Evolutionary conservation across 1,140 invertebrate species (phyloP), one percentile per base, ranked within the genome.

Genomic region (Achroia grisella): DNA sequence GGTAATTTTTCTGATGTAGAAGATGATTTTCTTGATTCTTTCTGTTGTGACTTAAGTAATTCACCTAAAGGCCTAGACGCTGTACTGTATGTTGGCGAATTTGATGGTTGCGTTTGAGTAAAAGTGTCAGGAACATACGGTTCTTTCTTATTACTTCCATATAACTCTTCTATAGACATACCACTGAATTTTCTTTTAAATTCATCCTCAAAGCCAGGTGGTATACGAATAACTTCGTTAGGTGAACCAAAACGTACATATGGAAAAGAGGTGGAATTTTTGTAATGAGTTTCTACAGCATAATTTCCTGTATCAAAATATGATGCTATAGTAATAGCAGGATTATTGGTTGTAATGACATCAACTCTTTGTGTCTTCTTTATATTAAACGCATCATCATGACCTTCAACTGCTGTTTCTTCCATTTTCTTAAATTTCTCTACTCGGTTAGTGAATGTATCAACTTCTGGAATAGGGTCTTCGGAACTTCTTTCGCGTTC

Each of bases 221-320:
- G 79, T 23, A 78, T 62, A 1, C 57, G 42, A 27, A 69, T 49
- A 4, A 34, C 30, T 2, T 12, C 15, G 28, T 32, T 36, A 15
- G 62, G 40, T 28, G 48, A 36, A 36, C 34, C 46, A 9, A 37
- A 42, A 43, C 17, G 47, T 14, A 17, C 48, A 14, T 39, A 41
- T 4, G 62, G 54, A 36, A 68, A 62, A 17, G 52, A 51, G 10
- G 68, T 33, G 1, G 61, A 70, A 30, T 82, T 82, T 41, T 51
- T 70, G 23, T 73, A 81, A 44, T 82, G 73, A 28, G 69, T 70
- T 36, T 85, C 81, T 15, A 60, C 81, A 1, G 81, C 81, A 45
- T 75, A 85, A 45, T 85, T 82, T 15, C 81, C 81, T 0, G 81
- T 85, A 36, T 85, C 81, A 39, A 85, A 85, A 54, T 85, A 85